Conservation (phyloP, 64 coral and sea anemone genomes). For the Stichodactyla helianthus region DNA sequence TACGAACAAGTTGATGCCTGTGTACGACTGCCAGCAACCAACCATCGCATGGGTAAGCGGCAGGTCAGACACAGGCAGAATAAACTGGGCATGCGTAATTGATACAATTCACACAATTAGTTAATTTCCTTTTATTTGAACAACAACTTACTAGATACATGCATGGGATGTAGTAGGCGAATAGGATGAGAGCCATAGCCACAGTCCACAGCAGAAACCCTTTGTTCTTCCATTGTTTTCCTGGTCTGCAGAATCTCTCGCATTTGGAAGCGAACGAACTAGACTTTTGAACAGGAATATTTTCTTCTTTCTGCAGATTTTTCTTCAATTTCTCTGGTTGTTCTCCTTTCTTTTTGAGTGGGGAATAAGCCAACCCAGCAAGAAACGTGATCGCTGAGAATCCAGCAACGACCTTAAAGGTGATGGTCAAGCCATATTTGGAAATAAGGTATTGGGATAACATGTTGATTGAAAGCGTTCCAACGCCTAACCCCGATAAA, state of each 20-base stretch:
- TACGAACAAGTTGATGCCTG: background rate
- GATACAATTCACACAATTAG: background rate
- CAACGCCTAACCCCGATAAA: conserved; percentile 56
- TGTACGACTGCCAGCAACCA: too few species aligned
- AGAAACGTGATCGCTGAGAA: conserved; percentile 27
- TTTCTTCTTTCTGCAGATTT: background rate
- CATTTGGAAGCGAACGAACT: background rate
- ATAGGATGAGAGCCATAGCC: conserved; percentile 46
- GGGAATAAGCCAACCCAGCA: conserved; percentile 38
- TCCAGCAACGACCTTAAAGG: conserved; percentile 39
- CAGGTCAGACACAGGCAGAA: background rate
- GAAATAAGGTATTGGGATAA: conserved; percentile 34
- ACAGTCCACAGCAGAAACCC: conserved; percentile 68
- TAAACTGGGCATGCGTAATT: background rate
- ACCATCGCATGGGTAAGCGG: background rate
- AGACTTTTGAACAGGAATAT: background rate
- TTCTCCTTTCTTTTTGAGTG: background rate
- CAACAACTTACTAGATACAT: conserved; percentile 62
- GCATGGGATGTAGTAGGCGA: conserved; percentile 76
- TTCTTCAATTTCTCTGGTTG: background rate
- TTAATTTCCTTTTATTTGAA: background rate
- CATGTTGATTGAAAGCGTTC: conserved; percentile 58
- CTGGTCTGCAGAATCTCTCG: background rate
- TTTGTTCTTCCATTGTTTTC: conserved; percentile 67
- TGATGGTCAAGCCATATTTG: conserved; percentile 48